These are phyloP conservation scores for Ormyrus labotus DNA, from an alignment of 2,888 invertebrate genomes.

Conservation along the genomic window DNA sequence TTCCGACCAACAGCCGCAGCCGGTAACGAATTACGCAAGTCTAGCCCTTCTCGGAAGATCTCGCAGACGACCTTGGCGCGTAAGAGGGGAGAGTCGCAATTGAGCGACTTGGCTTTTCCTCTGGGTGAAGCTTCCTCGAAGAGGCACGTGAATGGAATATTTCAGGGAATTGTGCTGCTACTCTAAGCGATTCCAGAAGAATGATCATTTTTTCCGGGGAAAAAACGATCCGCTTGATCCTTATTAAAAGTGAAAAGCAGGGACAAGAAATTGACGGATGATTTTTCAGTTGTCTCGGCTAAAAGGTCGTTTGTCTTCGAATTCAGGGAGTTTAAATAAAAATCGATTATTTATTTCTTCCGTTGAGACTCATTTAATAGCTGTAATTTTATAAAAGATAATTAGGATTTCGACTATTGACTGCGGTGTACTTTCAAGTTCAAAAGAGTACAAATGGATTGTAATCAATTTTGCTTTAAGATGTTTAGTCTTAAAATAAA, in stretches of 20 bases:
- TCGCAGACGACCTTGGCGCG: slow-evolving; percentile 58
- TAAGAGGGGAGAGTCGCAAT: no score
- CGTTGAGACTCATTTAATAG: no score
- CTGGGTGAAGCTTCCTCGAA: slow-evolving; percentile 44
- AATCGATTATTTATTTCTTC: no score
- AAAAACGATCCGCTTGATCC: not conserved
- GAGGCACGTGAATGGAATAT: slow-evolving; percentile 41
- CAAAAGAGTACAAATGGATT: no score
- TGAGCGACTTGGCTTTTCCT: no score
- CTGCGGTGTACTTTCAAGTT: no score
- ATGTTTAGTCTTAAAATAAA: no score
- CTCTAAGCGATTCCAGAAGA: not conserved
- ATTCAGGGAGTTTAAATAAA: not conserved
- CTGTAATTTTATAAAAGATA: no score
- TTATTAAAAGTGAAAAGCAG: no score
- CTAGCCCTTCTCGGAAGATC: slow-evolving; percentile 69
- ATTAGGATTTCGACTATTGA: no score
- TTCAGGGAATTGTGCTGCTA: slow-evolving; percentile 13
- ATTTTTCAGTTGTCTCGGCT: slow-evolving; percentile 18
- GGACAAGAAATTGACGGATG: slow-evolving; percentile 9
- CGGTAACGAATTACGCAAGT: slow-evolving; percentile 60
- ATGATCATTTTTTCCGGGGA: slow-evolving; percentile 9
- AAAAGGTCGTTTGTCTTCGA: not conserved
- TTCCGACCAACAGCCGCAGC: not conserved
- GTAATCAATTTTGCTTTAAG: no score